Percentiles rank a stretch among this genome's conserved stretches.
Evolutionary conservation across 2,797 vertebrate species (phyloP).

Genomic region (Picus viridis): DNA sequence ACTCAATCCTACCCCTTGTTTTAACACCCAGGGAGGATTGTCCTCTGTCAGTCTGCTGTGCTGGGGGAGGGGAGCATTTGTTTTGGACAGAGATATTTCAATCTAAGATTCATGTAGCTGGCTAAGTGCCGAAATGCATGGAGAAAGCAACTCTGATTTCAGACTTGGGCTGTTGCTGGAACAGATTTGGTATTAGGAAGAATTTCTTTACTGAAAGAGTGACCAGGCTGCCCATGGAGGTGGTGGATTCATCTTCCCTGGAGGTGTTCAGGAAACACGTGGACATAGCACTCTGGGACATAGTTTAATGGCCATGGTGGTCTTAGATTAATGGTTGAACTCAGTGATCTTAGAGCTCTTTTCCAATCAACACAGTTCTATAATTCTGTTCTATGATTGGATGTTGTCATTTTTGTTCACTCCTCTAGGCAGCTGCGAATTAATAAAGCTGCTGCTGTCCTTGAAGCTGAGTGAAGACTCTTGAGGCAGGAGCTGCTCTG

Average conservation of each 20-base stretch:
- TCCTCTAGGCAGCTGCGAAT: not conserved
- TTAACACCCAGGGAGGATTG: not conserved
- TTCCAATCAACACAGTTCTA: no score
- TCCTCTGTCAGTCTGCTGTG: not conserved
- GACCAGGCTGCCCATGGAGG: no score
- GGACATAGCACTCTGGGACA: no score
- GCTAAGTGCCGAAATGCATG: not conserved
- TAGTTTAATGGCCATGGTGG: no score
- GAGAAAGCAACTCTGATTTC: not conserved
- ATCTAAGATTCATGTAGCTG: not conserved
- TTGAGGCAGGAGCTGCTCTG: not conserved
- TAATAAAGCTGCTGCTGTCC: not conserved
- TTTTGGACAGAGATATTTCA: not conserved
- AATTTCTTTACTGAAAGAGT: no score
- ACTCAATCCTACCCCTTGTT: not conserved
- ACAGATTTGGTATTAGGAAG: not conserved
- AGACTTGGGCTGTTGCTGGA: not conserved
- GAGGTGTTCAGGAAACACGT: no score
- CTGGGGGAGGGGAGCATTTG: not conserved
- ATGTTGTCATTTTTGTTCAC: not conserved
- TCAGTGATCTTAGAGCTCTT: no score
- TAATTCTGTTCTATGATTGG: no score
- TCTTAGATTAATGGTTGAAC: no score
- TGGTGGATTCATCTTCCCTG: no score
- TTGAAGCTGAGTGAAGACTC: not conserved